Evolutionary conservation across 2,113 vertebrate genomes (phyloP), one percentile per base, ranked within the genome.

Genomic region (Dasyurus viverrinus): DNA sequence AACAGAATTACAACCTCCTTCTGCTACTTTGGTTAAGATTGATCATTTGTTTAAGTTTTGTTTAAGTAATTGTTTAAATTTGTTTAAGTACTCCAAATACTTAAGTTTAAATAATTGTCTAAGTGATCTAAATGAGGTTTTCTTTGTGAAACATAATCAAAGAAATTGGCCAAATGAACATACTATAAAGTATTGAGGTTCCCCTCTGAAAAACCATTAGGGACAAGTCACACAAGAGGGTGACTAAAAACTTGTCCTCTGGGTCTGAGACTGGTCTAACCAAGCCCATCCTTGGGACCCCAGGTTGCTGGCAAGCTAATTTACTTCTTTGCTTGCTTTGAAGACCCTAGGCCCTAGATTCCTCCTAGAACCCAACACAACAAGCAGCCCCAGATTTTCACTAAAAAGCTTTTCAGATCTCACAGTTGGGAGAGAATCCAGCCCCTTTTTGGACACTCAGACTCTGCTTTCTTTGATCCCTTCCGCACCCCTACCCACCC

Each of bases 291-390:
- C 0, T 26, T 22, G 25, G 68, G 2, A n/a, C 48, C 84, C 94
- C 23, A 27, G 2, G 22, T 95, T 96, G 93, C 92, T 93, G 8
- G 89, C 92, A 92, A 54, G 53, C 52, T 92, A 26, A 23, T 68
- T 93, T 54, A 94, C 11, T 89, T 89, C 76, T 94, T 91, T 30
- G 26, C 76, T 89, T 55, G 68, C 54, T 57, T 92, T 52, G 53
- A 52, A 89, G 55, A 30, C 48, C 53, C 93, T 8, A 19, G 54
- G 12, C 76, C 84, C 53, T 27, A 1, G n/a, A 48, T 53, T 23
- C 30, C 84, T 53, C 50, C 42, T 8, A 84, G 54, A 27, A 36
- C 27, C 89, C n/a, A 3, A 23, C 3, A 2, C 96, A 54, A 92
- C 92, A 53, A 52, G 6, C 57, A 53, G 91, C 90, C 95, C 91